Evolutionary conservation across 2,888 invertebrate genomes (phyloP), one percentile per base, ranked within the genome.

Genomic region (Cephalotes varians): DNA sequence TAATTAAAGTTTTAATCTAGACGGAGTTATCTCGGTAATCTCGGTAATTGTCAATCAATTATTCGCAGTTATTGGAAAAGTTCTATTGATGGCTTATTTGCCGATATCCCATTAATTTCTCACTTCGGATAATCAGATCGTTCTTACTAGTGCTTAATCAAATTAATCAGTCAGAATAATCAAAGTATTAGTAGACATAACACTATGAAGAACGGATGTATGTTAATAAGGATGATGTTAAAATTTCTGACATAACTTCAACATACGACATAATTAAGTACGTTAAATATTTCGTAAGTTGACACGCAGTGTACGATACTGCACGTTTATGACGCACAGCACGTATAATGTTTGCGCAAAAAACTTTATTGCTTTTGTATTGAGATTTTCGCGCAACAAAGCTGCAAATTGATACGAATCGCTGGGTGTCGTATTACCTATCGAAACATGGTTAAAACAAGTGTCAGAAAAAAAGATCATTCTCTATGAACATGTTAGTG

Each of bases 1-100:
- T 69, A 79, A 79, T 69, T 79, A 79, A 79, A 79, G 71, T 71
- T 79, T 79, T 69, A 58, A 71, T 34, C 28, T 44, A 34, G 12
- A 56, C 18, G 15, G 25, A 4, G 58, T 12, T 56, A 47, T 71
- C 37, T 21, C 28, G 18, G 18, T 44, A 65, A 40, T 54, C 21
- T 69, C 34, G 40, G 40, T 64, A 69, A 37, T 44, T 77, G 40
- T 56, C 77, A 69, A 47, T 58, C 56, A 69, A 44, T 69, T 31
- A 40, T 40, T 67, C 21, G 18, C 21, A 21, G 5, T 69, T 44
- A 12, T 12, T 71, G 31, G 21, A 54, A n/a, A 40, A 56, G 9
- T 15, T 40, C 31, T 44, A 21, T 40, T 21, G 31, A n/a, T 34
- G 28, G 10, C 28, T 40, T 51, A 28, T 21, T 10, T 71, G 18